A percentile compares a stretch with the other conserved stretches of the same genome.
These are phyloP conservation scores for Bradysia coprophila DNA, from an alignment of 1,140 invertebrate species.

Conservation along the genomic window DNA sequence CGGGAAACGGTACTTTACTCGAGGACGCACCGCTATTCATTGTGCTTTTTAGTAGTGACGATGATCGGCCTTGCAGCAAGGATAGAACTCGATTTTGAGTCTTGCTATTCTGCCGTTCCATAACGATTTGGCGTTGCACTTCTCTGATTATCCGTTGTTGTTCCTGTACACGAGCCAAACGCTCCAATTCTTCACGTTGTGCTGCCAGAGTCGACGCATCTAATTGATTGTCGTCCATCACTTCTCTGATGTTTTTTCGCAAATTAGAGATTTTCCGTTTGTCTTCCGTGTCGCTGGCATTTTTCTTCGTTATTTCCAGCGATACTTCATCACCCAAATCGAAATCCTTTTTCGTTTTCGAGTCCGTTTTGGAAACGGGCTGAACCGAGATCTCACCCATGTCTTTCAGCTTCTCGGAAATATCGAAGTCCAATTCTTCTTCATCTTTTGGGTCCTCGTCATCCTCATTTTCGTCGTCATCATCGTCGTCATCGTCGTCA, in stretches of 20 bases:
- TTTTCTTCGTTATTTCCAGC: constrained; percentile 2
- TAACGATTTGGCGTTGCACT: constrained; percentile 18
- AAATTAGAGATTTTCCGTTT: constrained; percentile 46
- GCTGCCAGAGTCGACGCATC: constrained; percentile 83
- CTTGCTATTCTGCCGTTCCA: constrained; percentile 30
- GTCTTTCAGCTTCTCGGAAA: constrained; percentile 30
- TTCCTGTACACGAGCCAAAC: constrained; percentile 64
- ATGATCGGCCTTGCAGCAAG: constrained; percentile 39
- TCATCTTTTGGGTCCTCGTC: background rate
- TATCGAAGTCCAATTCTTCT: background rate
- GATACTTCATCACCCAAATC: constrained; percentile 13
- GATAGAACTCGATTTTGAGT: constrained; percentile 45
- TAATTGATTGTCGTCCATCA: constrained; percentile 79
- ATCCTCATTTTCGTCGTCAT: background rate
- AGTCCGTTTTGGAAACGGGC: constrained; percentile 13
- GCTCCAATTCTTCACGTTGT: constrained; percentile 79
- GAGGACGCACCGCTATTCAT: constrained; percentile 1
- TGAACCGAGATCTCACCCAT: constrained; percentile 33
- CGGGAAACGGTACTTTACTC: background rate
- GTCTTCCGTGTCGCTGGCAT: constrained; percentile 22
- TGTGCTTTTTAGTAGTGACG: background rate
- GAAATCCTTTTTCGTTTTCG: constrained; percentile 9
- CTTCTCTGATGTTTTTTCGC: constrained; percentile 71
- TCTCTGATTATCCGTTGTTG: constrained; percentile 64
- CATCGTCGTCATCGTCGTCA: background rate